Percentiles rank a stretch among this genome's conserved stretches.
phyloP scores from a whole-genome alignment of 2,888 invertebrate genomes.

The Malthinus flaveolus region DNA sequence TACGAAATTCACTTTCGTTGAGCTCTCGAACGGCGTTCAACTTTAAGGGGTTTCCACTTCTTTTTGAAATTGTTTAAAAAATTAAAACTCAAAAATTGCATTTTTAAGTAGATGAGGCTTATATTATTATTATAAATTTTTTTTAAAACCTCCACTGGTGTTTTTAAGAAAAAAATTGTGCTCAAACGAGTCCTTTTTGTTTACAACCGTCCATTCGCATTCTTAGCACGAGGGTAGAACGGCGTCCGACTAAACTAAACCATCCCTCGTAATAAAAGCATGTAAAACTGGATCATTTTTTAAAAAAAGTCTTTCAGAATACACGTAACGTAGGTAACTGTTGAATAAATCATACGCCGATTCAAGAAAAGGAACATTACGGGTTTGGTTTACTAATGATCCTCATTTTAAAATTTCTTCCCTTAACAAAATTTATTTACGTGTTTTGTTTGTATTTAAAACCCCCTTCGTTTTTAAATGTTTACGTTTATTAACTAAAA shows the following conservation, averaged over 20 bases:
- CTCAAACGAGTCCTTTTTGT: background rate
- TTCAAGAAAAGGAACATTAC: conserved; percentile 2
- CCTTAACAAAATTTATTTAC: background rate
- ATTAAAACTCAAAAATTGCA: too few species aligned
- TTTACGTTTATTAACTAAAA: conserved; percentile 1
- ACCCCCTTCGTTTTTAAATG: background rate
- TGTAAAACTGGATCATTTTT: conserved; percentile 32
- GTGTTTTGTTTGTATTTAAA: too few species aligned
- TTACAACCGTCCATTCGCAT: conserved; percentile 15
- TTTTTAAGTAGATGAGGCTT: too few species aligned
- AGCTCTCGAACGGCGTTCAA: background rate
- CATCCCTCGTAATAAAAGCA: conserved; percentile 31
- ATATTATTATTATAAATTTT: too few species aligned
- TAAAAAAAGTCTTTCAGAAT: conserved; percentile 11
- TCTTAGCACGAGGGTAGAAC: conserved; percentile 24
- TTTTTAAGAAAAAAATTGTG: background rate
- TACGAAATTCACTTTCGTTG: conserved; percentile 4
- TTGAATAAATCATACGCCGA: conserved; percentile 21
- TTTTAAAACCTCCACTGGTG: too few species aligned
- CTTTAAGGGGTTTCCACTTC: background rate
- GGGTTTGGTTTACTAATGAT: conserved; percentile 17
- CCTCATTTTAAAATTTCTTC: conserved; percentile 1
- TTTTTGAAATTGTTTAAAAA: background rate
- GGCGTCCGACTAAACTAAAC: conserved; percentile 22
- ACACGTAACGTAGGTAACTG: conserved; percentile 12